Base-by-base conservation (phyloP, 1,140 invertebrate genomes). In the Nixonia krombeini region DNA sequence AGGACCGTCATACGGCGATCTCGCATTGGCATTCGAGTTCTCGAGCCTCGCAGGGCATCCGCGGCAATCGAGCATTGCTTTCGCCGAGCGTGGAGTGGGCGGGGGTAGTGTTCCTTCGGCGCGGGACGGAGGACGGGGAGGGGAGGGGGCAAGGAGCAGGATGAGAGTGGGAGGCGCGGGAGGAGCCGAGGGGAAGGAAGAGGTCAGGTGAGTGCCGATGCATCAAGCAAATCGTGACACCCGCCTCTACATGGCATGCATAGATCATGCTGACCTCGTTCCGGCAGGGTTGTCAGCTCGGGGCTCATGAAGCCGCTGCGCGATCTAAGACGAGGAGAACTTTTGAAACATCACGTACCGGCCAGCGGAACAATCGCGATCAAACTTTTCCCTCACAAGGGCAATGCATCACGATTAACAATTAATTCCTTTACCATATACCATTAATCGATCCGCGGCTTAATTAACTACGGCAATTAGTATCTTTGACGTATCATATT, bases 221-320 rank as follows among this genome's bases (percentile, higher is more conserved):
- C 44, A 65, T 64, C 59, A 51, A 59, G 46, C 75, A 69, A 70
- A 70, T 72, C 70, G 75, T 76, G 77, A 75, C 69, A 79, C 67
- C 70, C 66, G 73, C 65, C 69, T 79, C 67, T 73, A 73, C 78
- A 67, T 47, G 63, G 46, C 65, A 63, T 68, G 76, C 73, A 77
- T 79, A 78, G 70, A 79, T 79, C 75, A 80, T 64, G 70, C 51
- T 69, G 72, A 76, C 73, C 75, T 79, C 70, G 67, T 72, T 70
- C 46, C 42, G 40, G 37, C 50, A 49, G 41, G 44, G 13, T 8
- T 21, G 17, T 7, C 10, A 17, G 26, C 25, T 9, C 6, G 46
- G 57, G 47, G 31, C 38, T 13, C 42, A 9, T 42, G 42, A 53
- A 71, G 49, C 63, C 61, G 57, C 61, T 40, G 51, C 59, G 66